Conservation (phyloP, 53 echinoderm and acorn worm genomes). For the Antedon mediterranea region DNA sequence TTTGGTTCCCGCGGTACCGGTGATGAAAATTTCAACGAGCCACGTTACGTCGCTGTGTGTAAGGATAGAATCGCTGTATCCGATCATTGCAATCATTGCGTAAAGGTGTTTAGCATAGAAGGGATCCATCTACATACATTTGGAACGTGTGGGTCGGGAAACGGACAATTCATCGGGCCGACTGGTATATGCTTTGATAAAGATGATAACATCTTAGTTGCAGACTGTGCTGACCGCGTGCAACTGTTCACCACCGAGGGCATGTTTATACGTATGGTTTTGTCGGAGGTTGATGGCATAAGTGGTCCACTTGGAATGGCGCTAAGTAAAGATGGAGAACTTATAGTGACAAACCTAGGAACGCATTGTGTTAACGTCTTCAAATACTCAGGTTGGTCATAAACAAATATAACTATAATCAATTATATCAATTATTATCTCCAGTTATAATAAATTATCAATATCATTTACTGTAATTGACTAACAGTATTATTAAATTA, state of each 20-base stretch:
- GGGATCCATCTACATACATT: constrained; percentile 74
- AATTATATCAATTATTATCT: too few species aligned
- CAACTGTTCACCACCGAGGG: constrained; percentile 91
- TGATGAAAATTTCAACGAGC: constrained; percentile 91
- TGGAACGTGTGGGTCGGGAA: constrained; percentile 86
- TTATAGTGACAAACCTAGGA: constrained; percentile 88
- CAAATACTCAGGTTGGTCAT: constrained; percentile 79
- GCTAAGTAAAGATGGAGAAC: constrained; percentile 54
- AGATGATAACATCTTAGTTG: constrained; percentile 93
- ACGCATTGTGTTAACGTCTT: constrained; percentile 97
- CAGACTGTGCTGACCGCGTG: constrained; percentile 89
- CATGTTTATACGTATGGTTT: constrained; percentile 61
- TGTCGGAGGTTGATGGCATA: constrained; percentile 73
- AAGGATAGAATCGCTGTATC: constrained; percentile 76
- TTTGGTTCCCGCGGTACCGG: constrained; percentile 90
- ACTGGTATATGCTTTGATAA: constrained; percentile 90
- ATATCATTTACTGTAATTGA: too few species aligned
- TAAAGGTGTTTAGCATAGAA: constrained; percentile 80
- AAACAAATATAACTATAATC: too few species aligned
- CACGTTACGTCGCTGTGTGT: constrained; percentile 71
- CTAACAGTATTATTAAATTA: too few species aligned
- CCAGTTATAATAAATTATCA: too few species aligned
- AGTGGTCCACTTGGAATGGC: constrained; percentile 94
- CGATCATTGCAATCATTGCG: constrained; percentile 97
- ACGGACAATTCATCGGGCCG: constrained; percentile 96